phyloP scores from a whole-genome alignment of 1,140 invertebrate species.

The Megalonaias nervosa region DNA sequence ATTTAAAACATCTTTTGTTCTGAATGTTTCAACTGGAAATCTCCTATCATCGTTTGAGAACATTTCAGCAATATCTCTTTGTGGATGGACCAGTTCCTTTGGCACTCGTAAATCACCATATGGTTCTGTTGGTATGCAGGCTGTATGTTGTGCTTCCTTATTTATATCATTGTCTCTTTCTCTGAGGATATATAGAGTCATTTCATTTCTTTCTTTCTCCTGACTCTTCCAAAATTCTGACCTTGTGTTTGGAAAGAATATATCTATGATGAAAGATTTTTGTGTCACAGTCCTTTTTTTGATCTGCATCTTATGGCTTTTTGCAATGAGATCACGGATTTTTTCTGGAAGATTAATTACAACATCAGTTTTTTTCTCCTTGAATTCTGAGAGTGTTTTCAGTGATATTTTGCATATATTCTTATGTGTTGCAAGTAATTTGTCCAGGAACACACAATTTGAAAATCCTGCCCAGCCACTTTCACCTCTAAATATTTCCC shows the following conservation, averaged over 20 bases:
- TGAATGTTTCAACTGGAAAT: no score
- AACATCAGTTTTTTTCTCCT: background rate
- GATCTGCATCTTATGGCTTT: slow-evolving; percentile 4
- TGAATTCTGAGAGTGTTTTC: background rate
- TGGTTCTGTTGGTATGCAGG: slow-evolving; percentile 33
- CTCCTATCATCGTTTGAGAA: slow-evolving; percentile 9
- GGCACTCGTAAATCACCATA: slow-evolving; percentile 10
- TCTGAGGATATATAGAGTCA: slow-evolving; percentile 8
- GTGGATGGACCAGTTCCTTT: slow-evolving; percentile 18
- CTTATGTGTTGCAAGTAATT: no score
- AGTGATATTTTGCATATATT: background rate
- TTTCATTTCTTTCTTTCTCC: background rate
- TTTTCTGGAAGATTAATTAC: slow-evolving; percentile 16
- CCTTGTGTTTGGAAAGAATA: slow-evolving; percentile 33
- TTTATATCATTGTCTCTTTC: background rate
- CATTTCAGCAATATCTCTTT: background rate
- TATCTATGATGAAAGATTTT: slow-evolving; percentile 16
- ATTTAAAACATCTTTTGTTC: no score
- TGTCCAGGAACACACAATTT: no score
- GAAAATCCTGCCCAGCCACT: no score
- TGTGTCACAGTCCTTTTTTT: slow-evolving; percentile 15
- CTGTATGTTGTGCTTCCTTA: background rate
- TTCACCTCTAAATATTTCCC: no score
- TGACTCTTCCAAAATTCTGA: slow-evolving; percentile 6
- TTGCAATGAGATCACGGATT: slow-evolving; percentile 12